Conservation (phyloP, 2,797 vertebrate genomes). For the Amazona ochrocephala region DNA sequence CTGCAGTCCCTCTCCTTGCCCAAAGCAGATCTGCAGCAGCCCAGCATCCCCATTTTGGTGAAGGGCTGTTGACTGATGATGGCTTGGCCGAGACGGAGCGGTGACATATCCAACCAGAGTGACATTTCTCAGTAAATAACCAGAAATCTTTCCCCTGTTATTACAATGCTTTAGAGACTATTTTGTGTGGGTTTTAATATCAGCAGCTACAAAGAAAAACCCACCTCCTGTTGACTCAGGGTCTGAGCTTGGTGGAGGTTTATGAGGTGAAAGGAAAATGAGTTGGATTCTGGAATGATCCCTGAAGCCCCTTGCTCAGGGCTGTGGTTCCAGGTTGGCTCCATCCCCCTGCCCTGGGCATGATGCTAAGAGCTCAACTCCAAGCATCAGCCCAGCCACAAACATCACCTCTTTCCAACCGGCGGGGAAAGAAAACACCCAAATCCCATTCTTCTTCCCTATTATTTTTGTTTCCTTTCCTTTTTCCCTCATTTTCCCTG, state of each 20-base stretch:
- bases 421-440: neutral
- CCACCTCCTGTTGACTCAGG: neutral
- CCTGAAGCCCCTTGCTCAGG: rapidly evolving
- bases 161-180: neutral
- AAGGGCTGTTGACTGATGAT: rapidly evolving
- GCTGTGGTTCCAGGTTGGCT: neutral
- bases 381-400: neutral
- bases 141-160: neutral
- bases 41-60: neutral
- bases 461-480: rapidly evolving
- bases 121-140: neutral
- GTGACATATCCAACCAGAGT: neutral
- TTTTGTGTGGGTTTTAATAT: neutral
- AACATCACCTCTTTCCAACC: neutral
- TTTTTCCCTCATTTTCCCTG: neutral
- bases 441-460: neutral
- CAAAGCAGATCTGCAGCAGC: neutral
- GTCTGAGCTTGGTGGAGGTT: neutral
- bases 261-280: neutral
- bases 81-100: neutral
- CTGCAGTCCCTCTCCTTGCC: neutral
- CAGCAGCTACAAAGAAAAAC: neutral
- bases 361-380: neutral
- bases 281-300: neutral
- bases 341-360: neutral